phyloP scores from a whole-genome alignment of 1,140 invertebrate species.

The Achatina immaculata region DNA sequence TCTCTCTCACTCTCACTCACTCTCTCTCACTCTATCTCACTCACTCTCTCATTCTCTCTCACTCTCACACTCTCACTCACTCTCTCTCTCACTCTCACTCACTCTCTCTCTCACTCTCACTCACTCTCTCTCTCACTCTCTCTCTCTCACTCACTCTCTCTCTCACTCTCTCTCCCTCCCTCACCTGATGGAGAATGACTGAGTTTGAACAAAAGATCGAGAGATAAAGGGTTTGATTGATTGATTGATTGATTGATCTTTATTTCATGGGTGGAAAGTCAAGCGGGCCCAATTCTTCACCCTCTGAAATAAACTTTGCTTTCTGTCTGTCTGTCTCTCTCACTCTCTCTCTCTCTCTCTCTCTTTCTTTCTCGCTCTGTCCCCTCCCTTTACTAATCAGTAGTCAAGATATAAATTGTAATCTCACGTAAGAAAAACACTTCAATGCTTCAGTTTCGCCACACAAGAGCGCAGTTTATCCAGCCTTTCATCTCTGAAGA shows the following conservation, averaged over 20 bases:
- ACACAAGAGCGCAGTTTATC: too few species aligned
- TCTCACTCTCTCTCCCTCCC: neutral
- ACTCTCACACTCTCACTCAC: neutral
- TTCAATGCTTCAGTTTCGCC: too few species aligned
- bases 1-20: neutral
- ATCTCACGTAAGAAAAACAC: too few species aligned
- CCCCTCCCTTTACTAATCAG: neutral
- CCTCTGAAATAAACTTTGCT: neutral
- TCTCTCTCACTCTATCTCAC: neutral
- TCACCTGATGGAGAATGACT: neutral
- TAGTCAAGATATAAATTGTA: too few species aligned
- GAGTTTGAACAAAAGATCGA: neutral
- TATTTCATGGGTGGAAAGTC: neutral
- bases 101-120: constrained; percentile 4
- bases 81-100: neutral
- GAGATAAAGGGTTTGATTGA: neutral
- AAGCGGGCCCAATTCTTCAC: too few species aligned
- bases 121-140: neutral
- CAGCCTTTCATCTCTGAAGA: too few species aligned
- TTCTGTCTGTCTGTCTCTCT: neutral
- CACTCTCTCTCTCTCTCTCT: neutral
- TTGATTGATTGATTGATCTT: neutral
- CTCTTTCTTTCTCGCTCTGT: neutral
- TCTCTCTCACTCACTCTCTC: neutral
- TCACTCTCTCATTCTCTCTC: neutral